Evolutionary conservation across 2,113 vertebrate species (phyloP), one percentile per base, ranked within the genome.

Genomic region (Rutilus rutilus): DNA sequence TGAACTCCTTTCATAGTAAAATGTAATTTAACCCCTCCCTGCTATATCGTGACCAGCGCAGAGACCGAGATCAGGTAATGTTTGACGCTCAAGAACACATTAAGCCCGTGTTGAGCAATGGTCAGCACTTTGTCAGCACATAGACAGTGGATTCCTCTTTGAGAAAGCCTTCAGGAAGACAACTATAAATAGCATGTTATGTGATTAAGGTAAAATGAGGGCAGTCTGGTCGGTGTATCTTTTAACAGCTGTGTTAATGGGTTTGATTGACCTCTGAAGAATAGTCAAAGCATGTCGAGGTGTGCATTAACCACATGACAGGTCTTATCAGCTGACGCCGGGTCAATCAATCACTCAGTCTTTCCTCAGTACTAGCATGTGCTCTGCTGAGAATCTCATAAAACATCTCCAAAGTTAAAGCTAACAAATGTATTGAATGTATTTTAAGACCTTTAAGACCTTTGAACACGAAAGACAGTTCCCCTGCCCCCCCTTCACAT

Each of bases 1-100:
- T 78, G 82, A 85, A 87, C 69, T 85, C 57, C 69, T 25, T 36
- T 73, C 57, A 62, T 42, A 15, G n/a, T 64, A 73, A 62, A 12
- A 15, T 50, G 23, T 15, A 3, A 19, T 78, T 60, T 79, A 75
- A 75, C 50, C 7, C 7, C 10, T 57, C 57, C 17, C 30, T 85
- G 45, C 65, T 11, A 23, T 80, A 33, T 54, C 78, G 6, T 73
- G 54, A 23, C 11, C 27, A 45, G 67, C 30, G 23, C 82, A 67
- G 30, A 85, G 76, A 60, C 45, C 42, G 65, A 14, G 76, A 65
- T 25, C 27, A 77, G 10, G 25, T 84, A 27, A 75, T 60, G 39
- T 65, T 79, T 59, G 52, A 57, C 30, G 8, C n/a, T 10, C 71
- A 59, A 59, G 19, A 10, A 54, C 39, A n/a, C 42, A 50, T 84